phyloP scores from a whole-genome alignment of 2,888 invertebrate genomes.

The Sinhomidia bicolor region DNA sequence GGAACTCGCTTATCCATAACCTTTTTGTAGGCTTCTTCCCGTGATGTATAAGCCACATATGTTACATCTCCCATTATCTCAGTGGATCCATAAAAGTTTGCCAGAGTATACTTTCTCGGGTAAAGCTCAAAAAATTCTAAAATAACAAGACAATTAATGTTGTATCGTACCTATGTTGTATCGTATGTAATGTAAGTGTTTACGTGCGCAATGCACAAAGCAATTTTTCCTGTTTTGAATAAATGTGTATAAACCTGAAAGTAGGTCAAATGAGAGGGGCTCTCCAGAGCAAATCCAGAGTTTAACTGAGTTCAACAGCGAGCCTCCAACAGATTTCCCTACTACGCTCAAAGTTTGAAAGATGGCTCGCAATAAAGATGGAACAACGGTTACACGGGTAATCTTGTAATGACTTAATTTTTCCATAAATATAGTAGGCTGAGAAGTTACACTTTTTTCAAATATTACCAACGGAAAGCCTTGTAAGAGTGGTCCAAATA shows the following conservation, averaged over 20 bases:
- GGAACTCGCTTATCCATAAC: constrained; percentile 86
- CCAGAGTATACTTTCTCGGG: constrained; percentile 84
- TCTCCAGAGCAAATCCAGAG: constrained; percentile 96
- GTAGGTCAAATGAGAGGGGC: constrained; percentile 81
- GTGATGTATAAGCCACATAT: constrained; percentile 86
- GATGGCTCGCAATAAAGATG: constrained; percentile 86
- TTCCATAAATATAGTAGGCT: constrained; percentile 71
- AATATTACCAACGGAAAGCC: constrained; percentile 88
- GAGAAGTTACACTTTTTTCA: constrained; percentile 84
- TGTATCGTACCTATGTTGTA: too few relatives aligned
- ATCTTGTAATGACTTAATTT: constrained; percentile 51
- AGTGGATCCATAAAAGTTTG: constrained; percentile 95
- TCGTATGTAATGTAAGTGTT: too few relatives aligned
- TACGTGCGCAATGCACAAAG: too few relatives aligned
- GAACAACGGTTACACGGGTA: constrained; percentile 90
- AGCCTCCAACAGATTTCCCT: constrained; percentile 35
- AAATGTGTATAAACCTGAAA: constrained; percentile 84
- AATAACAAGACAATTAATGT: too few relatives aligned
- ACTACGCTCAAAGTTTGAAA: constrained; percentile 69
- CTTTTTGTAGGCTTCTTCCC: constrained; percentile 83
- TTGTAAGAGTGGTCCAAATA: constrained; percentile 92
- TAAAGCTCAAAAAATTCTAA: constrained; percentile 85
- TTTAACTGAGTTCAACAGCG: constrained; percentile 85
- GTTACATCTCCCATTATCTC: constrained; percentile 97
- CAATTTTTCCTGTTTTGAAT: not conserved